phyloP scores from a whole-genome alignment of 2,113 vertebrate species.

The Gobio gobio region DNA sequence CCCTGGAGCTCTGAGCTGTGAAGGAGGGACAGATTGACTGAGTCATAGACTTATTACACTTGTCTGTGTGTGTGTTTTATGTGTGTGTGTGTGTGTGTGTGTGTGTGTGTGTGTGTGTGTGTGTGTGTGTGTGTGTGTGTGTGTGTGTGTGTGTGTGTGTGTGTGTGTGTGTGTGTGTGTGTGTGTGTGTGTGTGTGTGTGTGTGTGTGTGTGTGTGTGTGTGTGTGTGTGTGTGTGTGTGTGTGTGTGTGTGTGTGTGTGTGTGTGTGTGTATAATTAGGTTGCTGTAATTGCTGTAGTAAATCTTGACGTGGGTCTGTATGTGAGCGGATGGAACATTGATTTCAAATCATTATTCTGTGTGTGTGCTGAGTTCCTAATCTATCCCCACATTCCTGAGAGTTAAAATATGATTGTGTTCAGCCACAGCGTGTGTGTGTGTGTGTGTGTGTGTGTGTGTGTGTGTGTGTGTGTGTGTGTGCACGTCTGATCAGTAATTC shows the following conservation, averaged over 20 bases:
- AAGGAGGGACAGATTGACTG: slow-evolving; percentile 48
- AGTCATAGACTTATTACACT: slow-evolving; percentile 39
- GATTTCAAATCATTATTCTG: slow-evolving; percentile 77
- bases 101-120: too few species aligned
- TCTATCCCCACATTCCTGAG: slow-evolving; percentile 68
- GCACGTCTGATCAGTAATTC: slow-evolving; percentile 50
- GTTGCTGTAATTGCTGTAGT: slow-evolving; percentile 80
- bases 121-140: too few species aligned
- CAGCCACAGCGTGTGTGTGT: slow-evolving; percentile 2
- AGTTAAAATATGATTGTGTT: slow-evolving; percentile 76
- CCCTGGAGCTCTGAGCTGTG: slow-evolving; percentile 50
- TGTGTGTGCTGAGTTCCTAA: slow-evolving; percentile 59
- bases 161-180: neutral
- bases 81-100: slow-evolving; percentile 47
- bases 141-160: too few species aligned
- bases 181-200: too few species aligned
- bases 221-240: slow-evolving; percentile 9
- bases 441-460: slow-evolving; percentile 58
- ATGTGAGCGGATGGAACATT: slow-evolving; percentile 77
- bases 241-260: slow-evolving; percentile 58
- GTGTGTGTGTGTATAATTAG: slow-evolving; percentile 72
- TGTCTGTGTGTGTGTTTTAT: slow-evolving; percentile 39
- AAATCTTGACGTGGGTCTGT: slow-evolving; percentile 79
- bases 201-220: too few species aligned
- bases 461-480: slow-evolving; percentile 49